Evolutionary conservation across 2,888 invertebrate genomes (phyloP), one percentile per base, ranked within the genome.

Genomic region (Azorinus chamasolen): DNA sequence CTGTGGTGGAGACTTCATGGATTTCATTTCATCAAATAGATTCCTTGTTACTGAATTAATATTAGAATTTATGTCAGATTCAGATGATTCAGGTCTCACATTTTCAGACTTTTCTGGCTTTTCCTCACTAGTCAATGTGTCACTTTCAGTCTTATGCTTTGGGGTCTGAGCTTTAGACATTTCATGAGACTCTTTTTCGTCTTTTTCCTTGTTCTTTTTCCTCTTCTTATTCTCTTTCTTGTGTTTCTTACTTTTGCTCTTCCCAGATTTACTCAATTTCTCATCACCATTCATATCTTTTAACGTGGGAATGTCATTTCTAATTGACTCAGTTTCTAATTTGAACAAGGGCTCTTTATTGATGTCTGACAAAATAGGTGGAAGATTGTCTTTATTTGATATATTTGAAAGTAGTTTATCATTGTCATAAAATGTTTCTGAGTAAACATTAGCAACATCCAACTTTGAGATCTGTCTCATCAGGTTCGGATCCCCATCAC

Each of bases 201-300:
- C 74, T 79, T 45, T 76, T 43, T 68, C 83, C 76, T 64, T 84
- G 57, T 39, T 76, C 53, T 84, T 81, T 53, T 78, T 73, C n/a
- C 71, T 74, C 55, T 84, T 81, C 41, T 78, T 73, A 16, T 73
- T 74, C 55, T 82, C 79, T 27, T 82, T 78, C 43, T 78, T 82
- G 46, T 79, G 71, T 37, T 84, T 78, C 57, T 84, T 83, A 41
- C 75, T 77, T 63, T 82, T 84, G 53, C 70, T 77, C 24, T 71
- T 81, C 43, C 68, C 70, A 27, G 64, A 54, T 58, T 81, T 83
- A 8, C 61, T 61, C 27, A 39, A 62, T 32, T 74, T 74, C 18
- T 62, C 64, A 53, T 70, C 55, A 14, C 45, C 45, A 64, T 48
- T 51, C 37, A 63, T 58, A 51, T 78, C 78, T 66, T 73, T 74